These are phyloP conservation scores for Drosophila lutescens DNA, from an alignment of 2,888 invertebrate genomes.

Conservation along the genomic window DNA sequence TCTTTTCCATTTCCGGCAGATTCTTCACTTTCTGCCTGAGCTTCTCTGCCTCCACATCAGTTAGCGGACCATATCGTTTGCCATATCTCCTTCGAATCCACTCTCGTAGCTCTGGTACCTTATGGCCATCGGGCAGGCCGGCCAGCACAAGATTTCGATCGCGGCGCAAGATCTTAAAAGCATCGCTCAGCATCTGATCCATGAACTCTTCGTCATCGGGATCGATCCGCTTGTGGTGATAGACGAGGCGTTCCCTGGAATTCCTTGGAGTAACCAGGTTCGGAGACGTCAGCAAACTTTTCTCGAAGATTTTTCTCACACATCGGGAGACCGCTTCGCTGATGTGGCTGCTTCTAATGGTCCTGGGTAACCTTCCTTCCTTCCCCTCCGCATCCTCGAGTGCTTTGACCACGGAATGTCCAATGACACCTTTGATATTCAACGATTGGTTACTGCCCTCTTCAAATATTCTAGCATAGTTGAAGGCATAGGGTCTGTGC, in stretches of 20 bases:
- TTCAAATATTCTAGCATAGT: constrained; percentile 9
- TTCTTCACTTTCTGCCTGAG: background rate
- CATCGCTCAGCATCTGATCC: constrained; percentile 45
- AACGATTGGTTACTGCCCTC: background rate
- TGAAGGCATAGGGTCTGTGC: constrained; percentile 14
- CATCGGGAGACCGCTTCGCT: constrained; percentile 12
- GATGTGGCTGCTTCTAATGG: background rate
- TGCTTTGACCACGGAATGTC: background rate
- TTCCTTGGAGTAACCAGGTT: too few relatives aligned
- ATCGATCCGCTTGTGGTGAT: constrained; percentile 19
- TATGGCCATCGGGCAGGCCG: constrained; percentile 56
- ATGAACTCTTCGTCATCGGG: constrained; percentile 54
- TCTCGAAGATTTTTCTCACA: constrained; percentile 14
- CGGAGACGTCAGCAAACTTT: background rate
- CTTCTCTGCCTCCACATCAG: background rate
- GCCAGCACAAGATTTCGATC: constrained; percentile 66
- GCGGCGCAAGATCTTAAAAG: constrained; percentile 43
- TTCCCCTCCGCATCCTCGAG: background rate
- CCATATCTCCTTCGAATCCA: constrained; percentile 59
- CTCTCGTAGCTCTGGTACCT: constrained; percentile 55
- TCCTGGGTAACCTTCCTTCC: background rate
- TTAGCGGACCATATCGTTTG: constrained; percentile 25
- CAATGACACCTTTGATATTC: background rate
- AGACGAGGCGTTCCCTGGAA: background rate
- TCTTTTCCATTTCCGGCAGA: background rate